These are phyloP conservation scores for Chelonoidis abingdonii DNA, from an alignment of 2,113 vertebrate species.

Conservation along the genomic window DNA sequence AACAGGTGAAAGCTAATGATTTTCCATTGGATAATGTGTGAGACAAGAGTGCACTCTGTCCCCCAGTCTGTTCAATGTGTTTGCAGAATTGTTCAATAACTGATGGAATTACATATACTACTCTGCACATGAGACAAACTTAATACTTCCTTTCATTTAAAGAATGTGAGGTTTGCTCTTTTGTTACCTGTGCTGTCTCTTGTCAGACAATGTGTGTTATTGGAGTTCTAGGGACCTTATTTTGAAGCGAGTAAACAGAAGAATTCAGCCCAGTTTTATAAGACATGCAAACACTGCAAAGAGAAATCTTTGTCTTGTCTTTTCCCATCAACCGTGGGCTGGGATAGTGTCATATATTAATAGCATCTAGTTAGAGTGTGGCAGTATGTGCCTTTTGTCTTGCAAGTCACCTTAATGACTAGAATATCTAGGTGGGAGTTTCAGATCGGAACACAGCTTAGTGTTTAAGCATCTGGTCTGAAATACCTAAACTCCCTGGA, in stretches of 20 bases:
- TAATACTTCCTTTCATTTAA: not conserved
- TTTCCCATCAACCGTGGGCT: not conserved
- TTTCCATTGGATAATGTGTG: not conserved
- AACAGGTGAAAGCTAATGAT: not conserved
- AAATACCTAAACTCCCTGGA: slow-evolving; percentile 24
- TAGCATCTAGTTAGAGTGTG: not conserved
- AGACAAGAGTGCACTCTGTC: not conserved
- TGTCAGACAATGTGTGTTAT: not conserved
- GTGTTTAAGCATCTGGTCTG: slow-evolving; percentile 39
- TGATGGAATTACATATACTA: not conserved
- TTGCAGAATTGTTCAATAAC: not conserved
- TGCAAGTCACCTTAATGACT: not conserved
- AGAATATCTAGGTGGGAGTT: slow-evolving; percentile 11
- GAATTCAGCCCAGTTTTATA: not conserved
- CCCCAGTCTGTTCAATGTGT: not conserved
- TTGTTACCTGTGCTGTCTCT: not conserved
- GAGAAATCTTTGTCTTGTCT: not conserved
- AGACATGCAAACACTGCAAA: not conserved
- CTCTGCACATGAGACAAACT: not conserved
- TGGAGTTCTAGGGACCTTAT: not conserved
- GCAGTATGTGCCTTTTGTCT: slow-evolving; percentile 17
- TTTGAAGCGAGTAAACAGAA: not conserved
- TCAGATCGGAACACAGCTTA: slow-evolving; percentile 9
- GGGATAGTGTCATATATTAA: not conserved
- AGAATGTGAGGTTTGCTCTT: not conserved